Evolutionary conservation across 2,888 invertebrate genomes (phyloP), one percentile per base, ranked within the genome.

Genomic region (Gandaritis pyraliata): DNA sequence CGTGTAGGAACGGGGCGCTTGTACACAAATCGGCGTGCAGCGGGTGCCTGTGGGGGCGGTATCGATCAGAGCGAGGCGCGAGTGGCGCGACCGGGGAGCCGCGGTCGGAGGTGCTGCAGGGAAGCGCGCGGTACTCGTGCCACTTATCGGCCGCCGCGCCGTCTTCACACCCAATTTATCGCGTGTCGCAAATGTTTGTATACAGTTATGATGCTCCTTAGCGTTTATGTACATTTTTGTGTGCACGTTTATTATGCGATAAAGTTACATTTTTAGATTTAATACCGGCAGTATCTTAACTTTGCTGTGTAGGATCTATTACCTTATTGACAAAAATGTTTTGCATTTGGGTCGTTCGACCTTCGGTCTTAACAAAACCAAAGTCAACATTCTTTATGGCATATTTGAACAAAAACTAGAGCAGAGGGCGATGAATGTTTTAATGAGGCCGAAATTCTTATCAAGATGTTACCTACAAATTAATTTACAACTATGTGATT

Each of bases 111-210:
- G 65, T 66, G 72, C 72, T 71, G 72, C 74, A 71, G 70, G 70
- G 71, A 72, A 75, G 78, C 76, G 73, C 76, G 77, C 70, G 77
- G 80, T 78, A 77, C 78, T 76, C 77, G 79, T 80, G 80, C 86
- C 86, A 87, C 86, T 90, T 88, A 87, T 85, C 86, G n/a, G n/a
- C n/a, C n/a, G n/a, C n/a, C n/a, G n/a, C n/a, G 83, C 83, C 80
- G 83, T 88, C 88, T 89, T 87, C 86, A 85, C 89, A 86, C 88
- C 85, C 86, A 87, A 90, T 89, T 90, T 89, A 88, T 87, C 87
- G 88, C 87, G 82, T 80, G 82, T 78, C 82, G 83, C 84, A 80
- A 86, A 69, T 81, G 81, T 80, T 82, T 81, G 79, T 82, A 78
- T 76, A 79, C 78, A 76, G 73, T 73, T 77, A 77, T 74, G 79